Conservation (phyloP, 2,113 vertebrate genomes). For the Sturnus vulgaris region DNA sequence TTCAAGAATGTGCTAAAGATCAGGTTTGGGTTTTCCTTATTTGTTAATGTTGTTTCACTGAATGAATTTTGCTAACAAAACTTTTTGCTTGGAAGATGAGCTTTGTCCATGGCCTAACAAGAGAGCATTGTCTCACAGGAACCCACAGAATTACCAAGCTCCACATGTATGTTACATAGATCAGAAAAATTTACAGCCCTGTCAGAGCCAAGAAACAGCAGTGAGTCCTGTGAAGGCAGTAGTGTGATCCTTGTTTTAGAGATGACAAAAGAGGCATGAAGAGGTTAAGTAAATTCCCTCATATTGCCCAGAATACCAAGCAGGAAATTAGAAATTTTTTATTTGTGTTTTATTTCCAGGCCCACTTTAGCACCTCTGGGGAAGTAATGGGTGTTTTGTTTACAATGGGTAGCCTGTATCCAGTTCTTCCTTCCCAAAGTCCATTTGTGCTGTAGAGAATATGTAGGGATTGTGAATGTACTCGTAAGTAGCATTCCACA, state of each 20-base stretch:
- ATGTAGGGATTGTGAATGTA: constrained; percentile 8
- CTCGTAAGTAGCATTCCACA: background rate
- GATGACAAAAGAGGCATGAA: background rate
- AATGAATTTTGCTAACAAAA: background rate
- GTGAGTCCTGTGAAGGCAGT: background rate
- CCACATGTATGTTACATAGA: background rate
- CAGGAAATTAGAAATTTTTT: background rate
- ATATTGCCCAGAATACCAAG: background rate
- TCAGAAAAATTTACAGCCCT: background rate
- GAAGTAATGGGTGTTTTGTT: constrained; percentile 1
- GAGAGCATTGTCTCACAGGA: background rate
- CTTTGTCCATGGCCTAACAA: background rate
- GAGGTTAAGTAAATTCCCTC: background rate
- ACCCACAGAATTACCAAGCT: background rate
- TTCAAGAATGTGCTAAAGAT: background rate
- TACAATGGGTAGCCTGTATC: background rate
- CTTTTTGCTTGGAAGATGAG: background rate
- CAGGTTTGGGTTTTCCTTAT: background rate
- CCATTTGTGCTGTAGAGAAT: background rate
- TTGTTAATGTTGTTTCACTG: background rate
- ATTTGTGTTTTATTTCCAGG: background rate
- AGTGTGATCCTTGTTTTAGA: background rate
- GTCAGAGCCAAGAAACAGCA: background rate
- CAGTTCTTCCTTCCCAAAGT: background rate
- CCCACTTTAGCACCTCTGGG: background rate